These are phyloP conservation scores for Tragulus kanchil DNA, from an alignment of 2,113 vertebrate species.

Conservation along the genomic window DNA sequence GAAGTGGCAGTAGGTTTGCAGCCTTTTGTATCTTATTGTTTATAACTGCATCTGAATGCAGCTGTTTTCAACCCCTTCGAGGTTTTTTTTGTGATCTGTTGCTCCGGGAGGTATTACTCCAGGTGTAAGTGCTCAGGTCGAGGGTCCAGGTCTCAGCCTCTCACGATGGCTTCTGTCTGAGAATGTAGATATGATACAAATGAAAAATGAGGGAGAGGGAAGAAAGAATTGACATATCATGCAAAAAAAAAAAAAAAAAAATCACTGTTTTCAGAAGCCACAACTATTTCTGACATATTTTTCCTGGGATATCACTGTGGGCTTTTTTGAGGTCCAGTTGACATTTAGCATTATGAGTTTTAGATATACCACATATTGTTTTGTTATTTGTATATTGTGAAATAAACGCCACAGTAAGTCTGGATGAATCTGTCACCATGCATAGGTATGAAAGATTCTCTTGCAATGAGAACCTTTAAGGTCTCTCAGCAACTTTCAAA, in stretches of 20 bases:
- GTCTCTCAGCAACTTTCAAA: not conserved
- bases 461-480: not conserved
- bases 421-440: not conserved
- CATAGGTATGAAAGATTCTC: not conserved
- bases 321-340: not conserved
- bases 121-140: not conserved
- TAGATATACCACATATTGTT: not conserved
- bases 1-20: not conserved
- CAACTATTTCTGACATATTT: not conserved
- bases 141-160: not conserved
- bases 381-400: not conserved
- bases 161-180: not conserved
- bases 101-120: not conserved
- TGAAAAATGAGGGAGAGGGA: not conserved
- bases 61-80: not conserved
- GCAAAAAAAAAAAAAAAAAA: not conserved
- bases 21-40: not conserved
- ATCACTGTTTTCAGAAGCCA: not conserved
- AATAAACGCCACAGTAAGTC: not conserved
- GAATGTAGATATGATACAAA: not conserved
- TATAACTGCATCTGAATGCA: not conserved
- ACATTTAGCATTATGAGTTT: not conserved
- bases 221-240: not conserved
- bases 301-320: not conserved
- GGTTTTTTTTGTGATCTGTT: not conserved